Evolutionary conservation across 2,113 vertebrate species (phyloP).

Genomic region (Nothocercus julius): DNA sequence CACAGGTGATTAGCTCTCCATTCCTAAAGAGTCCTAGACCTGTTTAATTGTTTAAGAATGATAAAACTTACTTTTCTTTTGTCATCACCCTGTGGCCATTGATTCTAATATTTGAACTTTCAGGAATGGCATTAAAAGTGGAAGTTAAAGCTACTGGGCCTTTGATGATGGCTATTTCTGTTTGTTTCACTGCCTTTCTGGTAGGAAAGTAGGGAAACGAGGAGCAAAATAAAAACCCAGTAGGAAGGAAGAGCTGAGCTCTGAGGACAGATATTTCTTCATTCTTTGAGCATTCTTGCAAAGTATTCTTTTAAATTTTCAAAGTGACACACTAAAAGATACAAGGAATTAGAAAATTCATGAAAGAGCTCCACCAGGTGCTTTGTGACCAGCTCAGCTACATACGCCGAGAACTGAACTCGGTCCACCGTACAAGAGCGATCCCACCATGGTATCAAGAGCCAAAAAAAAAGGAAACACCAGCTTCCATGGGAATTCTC

Average conservation of each 20-base stretch:
- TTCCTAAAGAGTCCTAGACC: neutral
- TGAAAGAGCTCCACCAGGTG: neutral
- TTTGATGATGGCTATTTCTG: neutral
- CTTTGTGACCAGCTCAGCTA: neutral
- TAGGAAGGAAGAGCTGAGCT: neutral
- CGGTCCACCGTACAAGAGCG: neutral
- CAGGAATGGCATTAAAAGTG: neutral
- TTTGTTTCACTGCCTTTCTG: neutral
- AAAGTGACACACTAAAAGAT: neutral
- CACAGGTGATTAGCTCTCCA: conserved; percentile 59
- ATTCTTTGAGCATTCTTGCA: neutral
- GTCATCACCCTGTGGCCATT: accelerated
- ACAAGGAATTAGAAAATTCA: neutral
- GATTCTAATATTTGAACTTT: neutral
- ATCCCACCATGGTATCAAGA: neutral
- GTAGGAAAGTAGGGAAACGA: neutral
- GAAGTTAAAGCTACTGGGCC: neutral
- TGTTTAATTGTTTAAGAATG: neutral
- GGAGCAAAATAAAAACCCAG: neutral
- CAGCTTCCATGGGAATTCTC: neutral
- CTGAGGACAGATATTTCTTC: neutral
- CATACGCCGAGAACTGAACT: neutral
- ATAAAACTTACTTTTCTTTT: neutral
- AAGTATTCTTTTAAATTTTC: neutral
- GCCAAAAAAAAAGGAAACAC: neutral